These are phyloP conservation scores for Capricornis sumatraensis DNA, from an alignment of 2,113 vertebrate species.

Conservation along the genomic window DNA sequence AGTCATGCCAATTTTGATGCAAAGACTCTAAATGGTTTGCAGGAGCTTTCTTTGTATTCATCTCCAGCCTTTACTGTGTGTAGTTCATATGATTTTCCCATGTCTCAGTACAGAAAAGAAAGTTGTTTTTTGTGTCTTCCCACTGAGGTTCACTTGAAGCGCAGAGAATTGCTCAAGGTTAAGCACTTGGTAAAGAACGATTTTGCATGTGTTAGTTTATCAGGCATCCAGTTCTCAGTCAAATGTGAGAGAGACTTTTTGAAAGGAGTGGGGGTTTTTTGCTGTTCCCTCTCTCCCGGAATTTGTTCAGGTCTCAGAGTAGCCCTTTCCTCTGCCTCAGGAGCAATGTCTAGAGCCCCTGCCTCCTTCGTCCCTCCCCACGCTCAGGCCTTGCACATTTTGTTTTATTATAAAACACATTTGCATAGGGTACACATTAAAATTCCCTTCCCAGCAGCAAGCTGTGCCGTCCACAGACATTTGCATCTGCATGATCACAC, in stretches of 20 bases:
- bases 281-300: neutral
- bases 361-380: neutral
- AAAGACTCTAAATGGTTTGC: neutral
- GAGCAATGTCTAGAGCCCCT: neutral
- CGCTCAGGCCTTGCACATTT: neutral
- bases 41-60: neutral
- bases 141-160: neutral
- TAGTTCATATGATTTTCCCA: neutral
- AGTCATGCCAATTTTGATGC: neutral
- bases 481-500: neutral
- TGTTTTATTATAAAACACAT: slow-evolving; percentile 22
- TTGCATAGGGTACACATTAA: slow-evolving; percentile 41
- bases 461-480: neutral
- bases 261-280: neutral
- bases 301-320: neutral
- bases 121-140: neutral
- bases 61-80: neutral
- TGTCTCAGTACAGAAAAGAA: neutral
- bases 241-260: neutral
- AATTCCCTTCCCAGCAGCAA: slow-evolving; percentile 4
- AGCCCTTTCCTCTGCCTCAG: fast-evolving
- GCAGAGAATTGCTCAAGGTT: neutral
- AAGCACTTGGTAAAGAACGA: neutral
- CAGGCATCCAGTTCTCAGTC: neutral
- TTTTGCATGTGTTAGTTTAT: neutral